These are phyloP conservation scores for Agrotis exclamationis DNA, from an alignment of 2,888 invertebrate species.

Conservation along the genomic window DNA sequence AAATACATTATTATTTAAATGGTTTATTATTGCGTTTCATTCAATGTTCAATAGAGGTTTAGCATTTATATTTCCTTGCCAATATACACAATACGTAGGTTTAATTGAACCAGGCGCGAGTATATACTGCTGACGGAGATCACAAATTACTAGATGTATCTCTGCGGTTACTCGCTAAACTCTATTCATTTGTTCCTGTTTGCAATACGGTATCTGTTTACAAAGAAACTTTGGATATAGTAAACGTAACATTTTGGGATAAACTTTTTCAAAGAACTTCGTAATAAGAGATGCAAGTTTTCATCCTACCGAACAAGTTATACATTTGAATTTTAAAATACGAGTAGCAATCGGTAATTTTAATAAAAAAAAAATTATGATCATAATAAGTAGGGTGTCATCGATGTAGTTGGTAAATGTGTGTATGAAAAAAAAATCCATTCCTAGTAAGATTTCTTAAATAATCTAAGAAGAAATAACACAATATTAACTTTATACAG, in stretches of 20 bases:
- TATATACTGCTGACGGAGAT: constrained; percentile 70
- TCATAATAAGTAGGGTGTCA: background rate
- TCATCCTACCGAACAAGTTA: background rate
- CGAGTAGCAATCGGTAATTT: background rate
- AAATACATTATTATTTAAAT: constrained; percentile 36
- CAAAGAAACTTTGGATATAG: constrained; percentile 66
- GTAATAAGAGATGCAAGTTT: background rate
- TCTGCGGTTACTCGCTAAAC: constrained; percentile 80
- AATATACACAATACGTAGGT: constrained; percentile 56
- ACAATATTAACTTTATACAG: constrained; percentile 17
- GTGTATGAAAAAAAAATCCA: background rate
- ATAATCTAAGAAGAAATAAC: background rate
- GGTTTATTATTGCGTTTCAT: constrained; percentile 25
- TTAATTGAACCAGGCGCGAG: constrained; percentile 74
- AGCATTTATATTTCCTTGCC: constrained; percentile 13
- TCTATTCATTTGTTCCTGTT: constrained; percentile 82
- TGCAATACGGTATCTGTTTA: constrained; percentile 73
- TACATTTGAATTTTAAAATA: background rate
- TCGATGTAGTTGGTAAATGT: background rate
- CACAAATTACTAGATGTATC: constrained; percentile 80
- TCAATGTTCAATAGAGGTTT: constrained; percentile 22
- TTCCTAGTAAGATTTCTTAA: too few relatives aligned
- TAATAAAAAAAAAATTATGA: background rate
- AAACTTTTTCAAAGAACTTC: background rate
- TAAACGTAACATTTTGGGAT: constrained; percentile 53